These are phyloP conservation scores for Lepilemur ruficaudatus DNA, from an alignment of 2,797 vertebrate species.

Conservation along the genomic window DNA sequence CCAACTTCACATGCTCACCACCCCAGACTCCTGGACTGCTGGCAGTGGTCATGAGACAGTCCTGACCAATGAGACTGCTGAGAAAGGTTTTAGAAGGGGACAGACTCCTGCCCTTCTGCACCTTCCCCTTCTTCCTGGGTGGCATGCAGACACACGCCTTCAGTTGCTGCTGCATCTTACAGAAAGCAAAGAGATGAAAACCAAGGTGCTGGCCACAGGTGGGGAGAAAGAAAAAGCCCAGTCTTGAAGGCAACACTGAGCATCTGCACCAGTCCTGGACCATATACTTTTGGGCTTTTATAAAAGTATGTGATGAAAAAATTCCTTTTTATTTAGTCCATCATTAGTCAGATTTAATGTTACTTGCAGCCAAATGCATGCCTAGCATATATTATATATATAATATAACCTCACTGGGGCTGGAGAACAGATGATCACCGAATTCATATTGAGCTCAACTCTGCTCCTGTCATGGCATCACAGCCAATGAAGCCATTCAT, in stretches of 20 bases:
- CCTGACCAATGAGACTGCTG: neutral
- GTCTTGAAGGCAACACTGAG: neutral
- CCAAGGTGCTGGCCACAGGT: accelerated
- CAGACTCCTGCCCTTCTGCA: neutral
- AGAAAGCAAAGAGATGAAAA: neutral
- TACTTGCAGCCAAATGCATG: neutral
- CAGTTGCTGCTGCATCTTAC: too few species aligned
- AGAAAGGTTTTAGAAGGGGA: neutral
- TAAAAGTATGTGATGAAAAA: neutral
- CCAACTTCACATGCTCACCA: neutral
- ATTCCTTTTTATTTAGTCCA: neutral
- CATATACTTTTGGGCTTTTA: neutral
- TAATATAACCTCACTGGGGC: neutral
- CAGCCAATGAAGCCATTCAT: neutral
- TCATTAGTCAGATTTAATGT: neutral
- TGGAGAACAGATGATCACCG: too few species aligned
- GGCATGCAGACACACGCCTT: neutral
- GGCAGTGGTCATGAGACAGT: neutral
- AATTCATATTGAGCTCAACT: neutral
- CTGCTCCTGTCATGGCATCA: neutral
- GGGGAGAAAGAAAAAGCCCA: neutral
- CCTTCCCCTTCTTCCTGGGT: neutral
- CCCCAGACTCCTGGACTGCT: neutral
- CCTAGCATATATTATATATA: neutral
- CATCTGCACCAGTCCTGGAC: neutral